Evolutionary conservation across 2,797 vertebrate species (phyloP), one percentile per base, ranked within the genome.

Genomic region (Cynopterus sphinx): DNA sequence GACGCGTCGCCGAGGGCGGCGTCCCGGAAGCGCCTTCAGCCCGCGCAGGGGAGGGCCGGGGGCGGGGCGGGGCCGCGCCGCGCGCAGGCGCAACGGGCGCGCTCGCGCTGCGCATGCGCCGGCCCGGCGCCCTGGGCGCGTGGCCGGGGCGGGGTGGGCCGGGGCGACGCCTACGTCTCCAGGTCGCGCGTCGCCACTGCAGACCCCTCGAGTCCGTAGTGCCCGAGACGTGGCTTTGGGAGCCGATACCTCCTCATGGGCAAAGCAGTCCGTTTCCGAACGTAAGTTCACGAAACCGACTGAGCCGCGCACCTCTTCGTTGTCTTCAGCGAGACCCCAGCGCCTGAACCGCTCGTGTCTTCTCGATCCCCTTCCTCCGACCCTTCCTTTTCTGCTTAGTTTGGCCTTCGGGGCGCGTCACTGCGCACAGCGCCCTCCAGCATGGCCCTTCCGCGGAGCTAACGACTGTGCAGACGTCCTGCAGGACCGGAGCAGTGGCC

Each of bases 71-170:
- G 11, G 59, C 3, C 9, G 17, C 4, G 21, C 24, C 0, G 10
- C 15, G 95, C 95, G 96, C 92, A 95, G 43, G 93, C 94, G 94
- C 82, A 5, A 5, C 0, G 3, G 0, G 19, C 7, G n/a, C n/a
- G 2, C 5, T 9, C 53, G 0, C 16, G 33, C 7, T 16, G 83
- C 91, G 97, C 96, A 90, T 1, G 97, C 95, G 68, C 61, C 0
- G 0, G 4, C 6, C 1, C 0, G 16, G 4, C 0, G 2, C 12
- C 0, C 0, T 1, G 0, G n/a, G n/a, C n/a, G n/a, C n/a, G n/a
- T 0, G 6, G 24, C 3, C 0, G 6, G 4, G 2, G 9, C 5
- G 11, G 0, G 0, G 1, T n/a, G n/a, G n/a, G n/a, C n/a, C n/a
- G n/a, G 2, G 2, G 12, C 15, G 2, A 2, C 24, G 6, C 2